Evolutionary conservation across 2,797 vertebrate genomes (phyloP).

Genomic region (Thaleichthys pacificus): DNA sequence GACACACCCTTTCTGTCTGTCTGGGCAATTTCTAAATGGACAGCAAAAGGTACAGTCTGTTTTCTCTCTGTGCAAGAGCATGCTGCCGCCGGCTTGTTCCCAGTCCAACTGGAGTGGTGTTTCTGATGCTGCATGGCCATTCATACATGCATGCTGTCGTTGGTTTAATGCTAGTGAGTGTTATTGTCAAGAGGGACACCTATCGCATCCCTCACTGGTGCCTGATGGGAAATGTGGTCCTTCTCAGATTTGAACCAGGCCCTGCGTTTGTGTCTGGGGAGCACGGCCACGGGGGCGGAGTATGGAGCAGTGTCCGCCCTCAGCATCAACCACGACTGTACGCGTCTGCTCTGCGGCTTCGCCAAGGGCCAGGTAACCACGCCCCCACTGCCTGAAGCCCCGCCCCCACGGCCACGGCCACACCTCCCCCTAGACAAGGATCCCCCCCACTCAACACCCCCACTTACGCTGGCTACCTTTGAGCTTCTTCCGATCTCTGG

Average conservation of each 20-base stretch:
- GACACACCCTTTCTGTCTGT: slow-evolving; percentile 71
- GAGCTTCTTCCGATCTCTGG: no score
- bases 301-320: slow-evolving; percentile 95
- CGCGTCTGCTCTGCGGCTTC: slow-evolving; percentile 93
- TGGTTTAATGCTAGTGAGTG: background rate
- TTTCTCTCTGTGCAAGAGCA: no score
- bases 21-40: slow-evolving; percentile 71
- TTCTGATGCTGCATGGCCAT: no score
- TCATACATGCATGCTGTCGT: no score
- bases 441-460: no score
- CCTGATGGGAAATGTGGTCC: slow-evolving; percentile 17
- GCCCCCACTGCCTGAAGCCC: background rate
- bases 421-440: no score
- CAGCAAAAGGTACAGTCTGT: slow-evolving; percentile 93
- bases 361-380: slow-evolving; percentile 91
- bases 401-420: background rate
- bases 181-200: background rate
- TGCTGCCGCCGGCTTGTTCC: no score
- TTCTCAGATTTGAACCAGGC: slow-evolving; percentile 92
- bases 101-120: no score
- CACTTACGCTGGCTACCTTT: no score
- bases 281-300: slow-evolving; percentile 88
- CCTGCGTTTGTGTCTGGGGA: slow-evolving; percentile 90
- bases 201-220: no score
- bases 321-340: slow-evolving; percentile 94